Evolutionary conservation across 2,797 vertebrate species (phyloP).

Genomic region (Pangasius larnaudii): DNA sequence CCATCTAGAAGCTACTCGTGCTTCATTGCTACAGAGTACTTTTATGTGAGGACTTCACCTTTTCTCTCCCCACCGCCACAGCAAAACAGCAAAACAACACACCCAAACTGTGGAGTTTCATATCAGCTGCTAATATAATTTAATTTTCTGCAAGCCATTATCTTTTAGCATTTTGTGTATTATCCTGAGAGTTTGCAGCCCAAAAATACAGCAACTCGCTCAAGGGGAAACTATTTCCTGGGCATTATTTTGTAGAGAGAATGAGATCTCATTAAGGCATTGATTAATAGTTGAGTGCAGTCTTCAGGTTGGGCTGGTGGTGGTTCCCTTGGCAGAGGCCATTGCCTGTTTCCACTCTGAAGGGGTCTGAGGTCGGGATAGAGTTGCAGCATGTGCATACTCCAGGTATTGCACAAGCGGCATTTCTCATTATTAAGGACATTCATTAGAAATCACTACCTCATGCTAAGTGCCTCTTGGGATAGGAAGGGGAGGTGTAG

Average conservation of each 20-base stretch:
- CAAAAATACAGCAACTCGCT: slow-evolving; percentile 59
- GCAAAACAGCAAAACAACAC: slow-evolving; percentile 70
- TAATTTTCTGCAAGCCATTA: slow-evolving; percentile 77
- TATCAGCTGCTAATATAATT: slow-evolving; percentile 80
- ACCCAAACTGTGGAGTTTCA: slow-evolving; percentile 77
- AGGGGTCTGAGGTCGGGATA: slow-evolving; percentile 49
- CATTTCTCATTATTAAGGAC: slow-evolving; percentile 60
- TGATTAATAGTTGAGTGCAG: slow-evolving; percentile 80
- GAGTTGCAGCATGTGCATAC: slow-evolving; percentile 58
- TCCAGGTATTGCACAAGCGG: slow-evolving; percentile 43
- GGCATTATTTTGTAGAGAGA: slow-evolving; percentile 76
- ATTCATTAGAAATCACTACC: slow-evolving; percentile 59
- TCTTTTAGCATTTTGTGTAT: slow-evolving; percentile 70
- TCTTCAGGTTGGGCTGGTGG: slow-evolving; percentile 70
- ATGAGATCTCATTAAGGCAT: slow-evolving; percentile 82
- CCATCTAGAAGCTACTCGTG: slow-evolving; percentile 54
- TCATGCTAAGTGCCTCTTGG: slow-evolving; percentile 47
- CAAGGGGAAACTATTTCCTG: slow-evolving; percentile 68
- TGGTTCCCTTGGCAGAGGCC: slow-evolving; percentile 64
- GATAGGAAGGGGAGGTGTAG: slow-evolving; percentile 19
- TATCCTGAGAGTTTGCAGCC: slow-evolving; percentile 63
- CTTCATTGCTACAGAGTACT: slow-evolving; percentile 45
- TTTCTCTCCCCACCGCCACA: slow-evolving; percentile 53
- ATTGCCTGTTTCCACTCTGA: slow-evolving; percentile 67
- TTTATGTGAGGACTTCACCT: slow-evolving; percentile 65